Conservation (phyloP, 2,113 vertebrate genomes). For the Scartelaos histophorus region DNA sequence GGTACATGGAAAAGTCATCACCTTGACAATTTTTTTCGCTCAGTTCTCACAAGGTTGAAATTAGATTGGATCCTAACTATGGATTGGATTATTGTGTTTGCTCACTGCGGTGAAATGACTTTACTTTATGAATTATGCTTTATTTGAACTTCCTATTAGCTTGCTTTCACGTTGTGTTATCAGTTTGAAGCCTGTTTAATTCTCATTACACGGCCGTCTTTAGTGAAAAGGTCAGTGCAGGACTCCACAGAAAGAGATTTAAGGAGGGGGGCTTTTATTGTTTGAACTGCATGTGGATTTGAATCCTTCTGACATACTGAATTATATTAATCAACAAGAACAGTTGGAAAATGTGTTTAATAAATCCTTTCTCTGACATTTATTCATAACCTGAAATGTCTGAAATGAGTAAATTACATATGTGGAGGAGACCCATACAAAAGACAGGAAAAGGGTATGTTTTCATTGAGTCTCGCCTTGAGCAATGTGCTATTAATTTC, state of each 20-base stretch:
- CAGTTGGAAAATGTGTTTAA: conserved; percentile 25
- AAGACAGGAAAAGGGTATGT: conserved; percentile 12
- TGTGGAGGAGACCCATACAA: conserved; percentile 7
- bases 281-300: conserved; percentile 8
- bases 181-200: conserved; percentile 13
- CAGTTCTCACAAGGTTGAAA: not conserved
- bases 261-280: not conserved
- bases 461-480: conserved; percentile 15
- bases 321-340: conserved; percentile 27
- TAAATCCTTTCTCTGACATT: conserved; percentile 19
- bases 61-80: not conserved
- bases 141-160: not conserved
- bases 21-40: not conserved
- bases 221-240: conserved; percentile 32
- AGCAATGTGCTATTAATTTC: conserved; percentile 35
- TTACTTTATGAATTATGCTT: not conserved
- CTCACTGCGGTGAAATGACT: not conserved
- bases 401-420: not conserved
- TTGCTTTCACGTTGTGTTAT: conserved; percentile 5
- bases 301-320: conserved; percentile 23
- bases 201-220: conserved; percentile 20
- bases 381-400: not conserved
- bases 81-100: not conserved
- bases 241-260: conserved; percentile 7
- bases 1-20: not conserved